Evolutionary conservation across 2,113 vertebrate genomes (phyloP), one percentile per base, ranked within the genome.

Genomic region (Crotalus tigris): DNA sequence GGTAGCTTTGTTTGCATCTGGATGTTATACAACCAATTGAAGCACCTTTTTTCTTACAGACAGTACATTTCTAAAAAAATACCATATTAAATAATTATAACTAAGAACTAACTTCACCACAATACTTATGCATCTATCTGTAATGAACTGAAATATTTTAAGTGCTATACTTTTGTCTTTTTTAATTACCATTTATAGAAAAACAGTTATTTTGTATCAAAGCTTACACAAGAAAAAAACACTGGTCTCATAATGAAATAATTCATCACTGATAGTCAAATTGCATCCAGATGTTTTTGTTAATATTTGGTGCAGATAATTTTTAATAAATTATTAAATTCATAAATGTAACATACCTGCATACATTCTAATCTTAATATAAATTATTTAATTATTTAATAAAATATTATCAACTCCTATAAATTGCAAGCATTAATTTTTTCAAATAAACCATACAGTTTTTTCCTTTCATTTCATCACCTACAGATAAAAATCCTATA

Each of bases 1-100:
- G 99, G 44, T 99, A 98, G 97, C 95, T 98, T 96, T 98, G 98
- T 96, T 98, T 98, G 97, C 99, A 99, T 94, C 96, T 98, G 54
- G 97, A 97, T 94, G 97, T 92, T 46, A 97, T 97, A 64, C 99
- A 99, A 93, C 99, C 99, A 93, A 99, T 98, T 6, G 99, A 99
- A 55, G 99, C 99, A 33, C 99, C 99, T 29, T 95, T 98, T 96
- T 97, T 98, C 97, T 97, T 99, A 96, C 99, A 99, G 95, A 96
- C 46, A 92, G 64, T 94, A 95, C 99, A 99, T 58, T 59, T 97
- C 99, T 99, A 95, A 90, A 93, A 97, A 91, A 85, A 96, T 93
- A 89, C 17, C 33, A 46, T 69, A 13, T 92, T 23, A 81, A 53
- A 95, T 90, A 94, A 2, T 15, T 7, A 19, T 15, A 46, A 81